Conservation (phyloP, 2,113 vertebrate species). For the Hylia prasina region DNA sequence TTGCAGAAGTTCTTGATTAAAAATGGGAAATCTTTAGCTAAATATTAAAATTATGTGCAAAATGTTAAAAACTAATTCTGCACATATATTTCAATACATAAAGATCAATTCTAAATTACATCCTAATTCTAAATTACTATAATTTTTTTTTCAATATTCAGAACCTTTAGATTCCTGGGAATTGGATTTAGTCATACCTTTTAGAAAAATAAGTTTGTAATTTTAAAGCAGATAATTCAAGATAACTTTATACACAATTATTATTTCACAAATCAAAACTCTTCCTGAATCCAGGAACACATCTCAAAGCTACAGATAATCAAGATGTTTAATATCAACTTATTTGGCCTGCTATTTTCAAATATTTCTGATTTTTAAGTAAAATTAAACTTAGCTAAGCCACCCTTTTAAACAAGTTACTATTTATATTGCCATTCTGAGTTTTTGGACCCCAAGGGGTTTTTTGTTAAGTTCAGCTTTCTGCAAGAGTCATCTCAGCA, state of each 20-base stretch:
- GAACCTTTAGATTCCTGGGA: not conserved
- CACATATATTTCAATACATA: not conserved
- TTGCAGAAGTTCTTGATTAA: not conserved
- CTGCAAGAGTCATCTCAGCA: not conserved
- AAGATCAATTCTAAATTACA: too few relatives aligned
- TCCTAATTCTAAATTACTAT: not conserved
- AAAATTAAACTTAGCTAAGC: not conserved
- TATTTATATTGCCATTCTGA: not conserved
- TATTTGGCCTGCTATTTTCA: not conserved
- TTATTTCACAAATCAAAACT: not conserved
- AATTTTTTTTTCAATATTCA: not conserved
- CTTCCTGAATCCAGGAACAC: not conserved
- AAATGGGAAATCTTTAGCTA: not conserved
- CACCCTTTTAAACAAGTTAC: not conserved
- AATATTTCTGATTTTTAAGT: not conserved
- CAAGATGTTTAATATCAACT: not conserved
- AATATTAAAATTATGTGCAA: not conserved
- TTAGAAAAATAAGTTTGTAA: not conserved
- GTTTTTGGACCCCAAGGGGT: not conserved
- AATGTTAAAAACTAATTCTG: not conserved
- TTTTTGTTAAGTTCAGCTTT: not conserved
- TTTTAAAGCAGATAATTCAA: not conserved
- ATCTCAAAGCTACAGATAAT: not conserved
- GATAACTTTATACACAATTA: not conserved
- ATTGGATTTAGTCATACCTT: not conserved